Conservation (phyloP, 2,113 vertebrate species). For the Trematomus loennbergii region DNA sequence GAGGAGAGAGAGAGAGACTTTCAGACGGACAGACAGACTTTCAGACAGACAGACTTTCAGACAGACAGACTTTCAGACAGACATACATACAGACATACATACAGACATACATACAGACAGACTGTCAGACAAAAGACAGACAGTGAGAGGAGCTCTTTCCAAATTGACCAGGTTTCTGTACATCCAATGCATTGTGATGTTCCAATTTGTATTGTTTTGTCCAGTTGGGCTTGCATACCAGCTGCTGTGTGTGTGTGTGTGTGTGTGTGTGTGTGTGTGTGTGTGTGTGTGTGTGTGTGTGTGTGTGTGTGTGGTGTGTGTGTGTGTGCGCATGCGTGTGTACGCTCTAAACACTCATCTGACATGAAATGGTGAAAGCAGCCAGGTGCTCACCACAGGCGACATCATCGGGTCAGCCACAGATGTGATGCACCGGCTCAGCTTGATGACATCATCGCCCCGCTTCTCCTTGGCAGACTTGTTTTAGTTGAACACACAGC, state of each 20-base stretch:
- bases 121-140: too few relatives aligned
- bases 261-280: too few relatives aligned
- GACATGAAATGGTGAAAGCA: conserved; percentile 75
- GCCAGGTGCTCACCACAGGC: conserved; percentile 77
- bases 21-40: too few relatives aligned
- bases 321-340: neutral
- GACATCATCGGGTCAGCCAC: conserved; percentile 57
- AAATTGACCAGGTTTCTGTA: conserved; percentile 67
- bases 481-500: conserved; percentile 4
- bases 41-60: too few relatives aligned
- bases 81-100: conserved; percentile 17
- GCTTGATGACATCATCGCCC: conserved; percentile 73
- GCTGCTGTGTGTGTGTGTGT: conserved; percentile 47
- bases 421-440: conserved; percentile 56
- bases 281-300: neutral
- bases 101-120: conserved; percentile 20
- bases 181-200: conserved; percentile 54
- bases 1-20: conserved; percentile 7
- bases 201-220: conserved; percentile 73
- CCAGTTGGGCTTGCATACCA: conserved; percentile 64
- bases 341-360: conserved; percentile 56
- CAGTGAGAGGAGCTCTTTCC: conserved; percentile 27
- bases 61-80: neutral
- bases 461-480: conserved; percentile 24
- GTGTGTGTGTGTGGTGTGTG: conserved; percentile 1